A percentile compares a stretch with the other conserved stretches of the same genome.
Conservation (phyloP, 2,797 vertebrate genomes). For the Octomys mimax region DNA sequence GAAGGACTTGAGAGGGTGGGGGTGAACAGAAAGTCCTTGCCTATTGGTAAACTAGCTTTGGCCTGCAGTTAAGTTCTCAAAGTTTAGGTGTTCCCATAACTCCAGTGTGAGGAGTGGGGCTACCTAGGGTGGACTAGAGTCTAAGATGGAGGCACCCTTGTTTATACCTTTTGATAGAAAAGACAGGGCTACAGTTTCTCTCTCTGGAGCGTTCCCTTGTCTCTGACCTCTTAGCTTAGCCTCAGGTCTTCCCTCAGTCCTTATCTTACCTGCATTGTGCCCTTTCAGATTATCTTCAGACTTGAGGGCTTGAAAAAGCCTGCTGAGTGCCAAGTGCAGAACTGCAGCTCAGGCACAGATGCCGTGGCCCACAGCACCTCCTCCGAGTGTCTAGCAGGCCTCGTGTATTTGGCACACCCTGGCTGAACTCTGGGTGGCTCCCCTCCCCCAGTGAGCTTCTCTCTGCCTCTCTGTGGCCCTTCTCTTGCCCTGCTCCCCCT, state of each 20-base stretch:
- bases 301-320: not conserved
- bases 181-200: not conserved
- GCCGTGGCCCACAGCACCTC: not conserved
- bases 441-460: not conserved
- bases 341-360: not conserved
- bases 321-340: not conserved
- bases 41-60: not conserved
- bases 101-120: not conserved
- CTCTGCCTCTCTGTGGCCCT: not conserved
- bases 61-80: not conserved
- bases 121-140: not conserved
- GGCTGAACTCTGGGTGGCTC: not conserved
- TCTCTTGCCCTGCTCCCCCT: not conserved
- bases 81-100: not conserved
- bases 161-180: not conserved
- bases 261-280: not conserved
- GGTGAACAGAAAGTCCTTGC: not conserved
- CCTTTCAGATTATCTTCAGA: not conserved
- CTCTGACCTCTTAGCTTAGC: not conserved
- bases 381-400: not conserved
- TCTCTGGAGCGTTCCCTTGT: not conserved
- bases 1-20: not conserved
- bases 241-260: not conserved
- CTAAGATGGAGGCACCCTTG: not conserved
- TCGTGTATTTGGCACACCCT: not conserved